These are phyloP conservation scores for Limanda limanda DNA, from an alignment of 2,113 vertebrate genomes.

Conservation along the genomic window DNA sequence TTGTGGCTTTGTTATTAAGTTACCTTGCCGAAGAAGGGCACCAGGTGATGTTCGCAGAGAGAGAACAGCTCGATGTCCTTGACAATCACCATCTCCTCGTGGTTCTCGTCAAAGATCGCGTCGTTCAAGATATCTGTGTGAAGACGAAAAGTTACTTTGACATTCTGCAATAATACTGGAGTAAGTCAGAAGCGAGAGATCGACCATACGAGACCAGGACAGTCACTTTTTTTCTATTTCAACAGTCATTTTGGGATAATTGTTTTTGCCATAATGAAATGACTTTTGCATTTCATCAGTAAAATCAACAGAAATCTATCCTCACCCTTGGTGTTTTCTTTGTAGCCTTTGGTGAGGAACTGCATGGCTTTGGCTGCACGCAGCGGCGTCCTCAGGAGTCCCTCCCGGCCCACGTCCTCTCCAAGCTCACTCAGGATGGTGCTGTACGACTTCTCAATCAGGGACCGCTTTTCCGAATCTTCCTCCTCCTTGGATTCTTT, in stretches of 20 bases:
- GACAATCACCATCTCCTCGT: slow-evolving; percentile 69
- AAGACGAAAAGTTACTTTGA: not conserved
- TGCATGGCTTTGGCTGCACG: slow-evolving; percentile 77
- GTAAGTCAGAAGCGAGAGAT: not conserved
- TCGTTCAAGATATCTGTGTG: slow-evolving; percentile 68
- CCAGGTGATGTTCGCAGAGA: slow-evolving; percentile 71
- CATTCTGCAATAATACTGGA: not conserved
- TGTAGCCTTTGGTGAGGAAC: slow-evolving; percentile 76
- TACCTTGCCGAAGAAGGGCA: slow-evolving; percentile 76
- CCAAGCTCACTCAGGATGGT: slow-evolving; percentile 70
- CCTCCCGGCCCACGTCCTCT: slow-evolving; percentile 64
- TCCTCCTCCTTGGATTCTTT: not conserved
- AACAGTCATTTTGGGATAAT: too few relatives aligned
- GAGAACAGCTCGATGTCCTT: slow-evolving; percentile 75
- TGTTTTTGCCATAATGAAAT: not conserved
- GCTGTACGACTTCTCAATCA: slow-evolving; percentile 60
- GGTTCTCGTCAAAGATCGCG: slow-evolving; percentile 73
- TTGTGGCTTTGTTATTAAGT: not conserved
- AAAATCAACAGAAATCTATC: not conserved
- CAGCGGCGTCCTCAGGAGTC: slow-evolving; percentile 69
- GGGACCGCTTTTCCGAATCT: not conserved
- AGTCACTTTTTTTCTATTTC: too few relatives aligned
- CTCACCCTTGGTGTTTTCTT: slow-evolving; percentile 67
- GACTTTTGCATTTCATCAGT: not conserved
- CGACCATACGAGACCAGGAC: too few relatives aligned